Conservation (phyloP, 2,797 vertebrate species). For the Mustela erminea region DNA sequence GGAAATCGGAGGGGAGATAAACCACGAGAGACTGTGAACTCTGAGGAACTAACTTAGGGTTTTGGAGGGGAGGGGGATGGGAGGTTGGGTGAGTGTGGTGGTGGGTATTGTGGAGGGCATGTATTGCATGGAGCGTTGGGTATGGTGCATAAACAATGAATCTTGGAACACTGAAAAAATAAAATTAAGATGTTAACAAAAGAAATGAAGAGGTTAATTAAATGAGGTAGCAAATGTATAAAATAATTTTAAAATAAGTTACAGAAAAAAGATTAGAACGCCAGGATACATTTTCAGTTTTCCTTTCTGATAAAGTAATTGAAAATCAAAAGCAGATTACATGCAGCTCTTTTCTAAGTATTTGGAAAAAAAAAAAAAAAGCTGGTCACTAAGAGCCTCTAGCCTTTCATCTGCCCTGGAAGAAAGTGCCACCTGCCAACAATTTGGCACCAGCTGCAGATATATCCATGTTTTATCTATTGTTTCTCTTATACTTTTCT, state of each 20-base stretch:
- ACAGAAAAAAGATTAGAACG: conserved; percentile 45
- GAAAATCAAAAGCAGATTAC: conserved; percentile 17
- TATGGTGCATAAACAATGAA: too few species aligned
- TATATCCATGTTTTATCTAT: neutral
- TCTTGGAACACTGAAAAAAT: too few species aligned
- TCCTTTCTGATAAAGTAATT: neutral
- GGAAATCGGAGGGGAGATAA: too few species aligned
- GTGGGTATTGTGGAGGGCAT: too few species aligned
- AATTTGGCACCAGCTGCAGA: neutral
- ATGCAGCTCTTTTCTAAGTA: neutral
- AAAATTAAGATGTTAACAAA: too few species aligned
- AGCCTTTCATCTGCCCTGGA: neutral
- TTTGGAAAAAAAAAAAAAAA: neutral
- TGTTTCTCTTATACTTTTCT: neutral
- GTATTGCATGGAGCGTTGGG: too few species aligned
- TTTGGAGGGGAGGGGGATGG: too few species aligned
- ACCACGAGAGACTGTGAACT: too few species aligned
- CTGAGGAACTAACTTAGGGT: too few species aligned
- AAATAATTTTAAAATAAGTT: conserved; percentile 48
- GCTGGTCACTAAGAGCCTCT: neutral
- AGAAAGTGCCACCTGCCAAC: neutral
- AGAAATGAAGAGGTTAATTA: neutral
- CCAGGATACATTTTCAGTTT: conserved; percentile 9
- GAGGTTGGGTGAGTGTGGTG: too few species aligned
- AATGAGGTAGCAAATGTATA: conserved; percentile 48